A percentile compares a stretch with the other conserved stretches of the same genome.
Conservation (phyloP, 2,797 vertebrate species). For the Macroramphosus scolopax region DNA sequence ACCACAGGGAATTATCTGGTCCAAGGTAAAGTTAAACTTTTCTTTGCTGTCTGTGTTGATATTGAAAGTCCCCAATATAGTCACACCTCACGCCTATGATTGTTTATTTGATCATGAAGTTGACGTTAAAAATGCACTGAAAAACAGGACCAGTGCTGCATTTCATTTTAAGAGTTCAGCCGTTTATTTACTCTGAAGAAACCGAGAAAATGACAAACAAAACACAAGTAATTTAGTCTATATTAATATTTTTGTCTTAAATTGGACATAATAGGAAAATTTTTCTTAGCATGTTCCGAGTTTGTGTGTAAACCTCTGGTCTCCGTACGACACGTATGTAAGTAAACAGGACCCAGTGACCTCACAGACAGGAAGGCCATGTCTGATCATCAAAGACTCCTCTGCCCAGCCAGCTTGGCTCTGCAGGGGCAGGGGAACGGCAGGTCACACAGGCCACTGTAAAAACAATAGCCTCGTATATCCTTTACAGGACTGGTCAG, state of each 20-base stretch:
- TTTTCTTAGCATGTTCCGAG: conserved; percentile 43
- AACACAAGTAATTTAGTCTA: conserved; percentile 20
- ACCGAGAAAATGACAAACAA: too few relatives aligned
- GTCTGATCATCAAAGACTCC: conserved; percentile 76
- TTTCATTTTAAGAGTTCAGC: too few relatives aligned
- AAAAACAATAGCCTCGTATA: conserved; percentile 76
- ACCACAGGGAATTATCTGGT: conserved; percentile 88
- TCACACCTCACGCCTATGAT: too few relatives aligned
- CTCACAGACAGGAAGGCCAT: conserved; percentile 75
- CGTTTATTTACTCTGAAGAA: too few relatives aligned
- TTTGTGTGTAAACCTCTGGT: conserved; percentile 52
- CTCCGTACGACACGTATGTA: conserved; percentile 62
- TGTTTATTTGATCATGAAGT: too few relatives aligned
- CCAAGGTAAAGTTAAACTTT: conserved; percentile 77
- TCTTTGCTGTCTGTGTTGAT: background rate
- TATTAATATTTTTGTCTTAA: conserved; percentile 42
- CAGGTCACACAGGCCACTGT: conserved; percentile 71
- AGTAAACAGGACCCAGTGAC: conserved; percentile 72
- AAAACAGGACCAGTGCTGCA: too few relatives aligned
- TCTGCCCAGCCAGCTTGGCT: conserved; percentile 65
- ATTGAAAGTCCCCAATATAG: background rate
- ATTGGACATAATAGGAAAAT: conserved; percentile 33
- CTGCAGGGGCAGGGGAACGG: conserved; percentile 63
- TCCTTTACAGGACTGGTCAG: conserved; percentile 72
- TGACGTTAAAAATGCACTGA: too few relatives aligned